These are phyloP conservation scores for Plagiodera versicolora DNA, from an alignment of 2,888 invertebrate genomes.

Conservation along the genomic window DNA sequence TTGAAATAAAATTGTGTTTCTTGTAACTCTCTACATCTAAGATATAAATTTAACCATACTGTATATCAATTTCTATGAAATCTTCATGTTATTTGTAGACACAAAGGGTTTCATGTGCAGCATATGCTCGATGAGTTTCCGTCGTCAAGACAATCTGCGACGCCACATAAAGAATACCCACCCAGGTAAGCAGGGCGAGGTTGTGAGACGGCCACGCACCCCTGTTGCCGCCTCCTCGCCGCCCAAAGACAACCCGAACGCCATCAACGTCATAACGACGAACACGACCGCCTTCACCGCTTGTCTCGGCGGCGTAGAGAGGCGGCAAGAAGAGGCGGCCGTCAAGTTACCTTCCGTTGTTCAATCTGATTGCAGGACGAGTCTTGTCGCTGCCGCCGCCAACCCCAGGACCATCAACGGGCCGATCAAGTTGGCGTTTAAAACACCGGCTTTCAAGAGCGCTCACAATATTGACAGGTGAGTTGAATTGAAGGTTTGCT, in stretches of 20 bases:
- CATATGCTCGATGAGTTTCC: constrained; percentile 70
- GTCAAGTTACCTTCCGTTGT: constrained; percentile 24
- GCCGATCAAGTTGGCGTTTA: constrained; percentile 56
- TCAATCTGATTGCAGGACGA: constrained; percentile 35
- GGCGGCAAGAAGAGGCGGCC: constrained; percentile 28
- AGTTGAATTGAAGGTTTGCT: constrained; percentile 34
- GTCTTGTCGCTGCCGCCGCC: constrained; percentile 12
- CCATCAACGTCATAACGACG: constrained; percentile 52
- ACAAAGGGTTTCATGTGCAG: constrained; percentile 71
- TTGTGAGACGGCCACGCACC: constrained; percentile 41
- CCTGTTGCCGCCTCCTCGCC: constrained; percentile 16
- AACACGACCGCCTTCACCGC: constrained; percentile 41
- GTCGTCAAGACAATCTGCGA: constrained; percentile 76
- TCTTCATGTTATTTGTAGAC: constrained; percentile 55
- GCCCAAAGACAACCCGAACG: constrained; percentile 52
- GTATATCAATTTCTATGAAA: too few species aligned
- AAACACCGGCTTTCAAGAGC: constrained; percentile 53
- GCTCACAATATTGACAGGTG: constrained; percentile 53
- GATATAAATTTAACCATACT: too few species aligned
- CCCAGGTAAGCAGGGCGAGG: constrained; percentile 54
- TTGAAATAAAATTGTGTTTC: too few species aligned
- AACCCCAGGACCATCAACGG: constrained; percentile 55
- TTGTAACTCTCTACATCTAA: too few species aligned
- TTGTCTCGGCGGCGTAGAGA: constrained; percentile 10
- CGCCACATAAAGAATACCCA: constrained; percentile 78